Evolutionary conservation across 2,888 invertebrate species (phyloP).

Genomic region (Mythimna impura): DNA sequence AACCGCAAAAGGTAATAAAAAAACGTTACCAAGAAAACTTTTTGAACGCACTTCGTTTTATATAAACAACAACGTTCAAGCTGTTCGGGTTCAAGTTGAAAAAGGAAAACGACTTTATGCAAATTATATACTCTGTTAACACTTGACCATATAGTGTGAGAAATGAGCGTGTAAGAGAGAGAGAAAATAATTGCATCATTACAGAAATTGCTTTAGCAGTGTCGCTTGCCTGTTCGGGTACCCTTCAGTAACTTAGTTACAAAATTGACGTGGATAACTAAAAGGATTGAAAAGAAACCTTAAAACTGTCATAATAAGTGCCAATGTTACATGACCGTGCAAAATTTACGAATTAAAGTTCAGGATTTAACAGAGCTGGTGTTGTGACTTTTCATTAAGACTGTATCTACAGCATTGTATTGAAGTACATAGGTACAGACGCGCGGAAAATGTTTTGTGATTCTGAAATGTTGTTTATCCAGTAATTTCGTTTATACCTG

Average conservation of each 20-base stretch:
- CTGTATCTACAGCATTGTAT: slow-evolving; percentile 28
- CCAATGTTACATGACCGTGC: slow-evolving; percentile 57
- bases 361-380: slow-evolving; percentile 70
- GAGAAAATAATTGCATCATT: slow-evolving; percentile 83
- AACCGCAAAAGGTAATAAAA: slow-evolving; percentile 52
- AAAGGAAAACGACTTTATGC: slow-evolving; percentile 73
- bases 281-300: slow-evolving; percentile 63
- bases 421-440: slow-evolving; percentile 19
- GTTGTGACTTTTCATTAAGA: slow-evolving; percentile 74
- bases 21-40: slow-evolving; percentile 49
- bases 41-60: slow-evolving; percentile 52
- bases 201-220: slow-evolving; percentile 77
- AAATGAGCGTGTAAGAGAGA: slow-evolving; percentile 59
- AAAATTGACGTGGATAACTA: slow-evolving; percentile 58
- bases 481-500: slow-evolving; percentile 12
- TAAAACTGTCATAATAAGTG: slow-evolving; percentile 57
- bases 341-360: slow-evolving; percentile 71
- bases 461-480: slow-evolving; percentile 26
- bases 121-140: slow-evolving; percentile 72
- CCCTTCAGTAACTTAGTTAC: slow-evolving; percentile 77
- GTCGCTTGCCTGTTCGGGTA: slow-evolving; percentile 66
- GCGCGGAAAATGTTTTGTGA: slow-evolving; percentile 15
- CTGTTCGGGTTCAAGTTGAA: slow-evolving; percentile 50
- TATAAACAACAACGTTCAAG: slow-evolving; percentile 67
- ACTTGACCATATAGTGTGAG: slow-evolving; percentile 78